Evolutionary conservation across 2,888 invertebrate species (phyloP), one percentile per base, ranked within the genome.

Genomic region (Pseudeuparius sepicola): DNA sequence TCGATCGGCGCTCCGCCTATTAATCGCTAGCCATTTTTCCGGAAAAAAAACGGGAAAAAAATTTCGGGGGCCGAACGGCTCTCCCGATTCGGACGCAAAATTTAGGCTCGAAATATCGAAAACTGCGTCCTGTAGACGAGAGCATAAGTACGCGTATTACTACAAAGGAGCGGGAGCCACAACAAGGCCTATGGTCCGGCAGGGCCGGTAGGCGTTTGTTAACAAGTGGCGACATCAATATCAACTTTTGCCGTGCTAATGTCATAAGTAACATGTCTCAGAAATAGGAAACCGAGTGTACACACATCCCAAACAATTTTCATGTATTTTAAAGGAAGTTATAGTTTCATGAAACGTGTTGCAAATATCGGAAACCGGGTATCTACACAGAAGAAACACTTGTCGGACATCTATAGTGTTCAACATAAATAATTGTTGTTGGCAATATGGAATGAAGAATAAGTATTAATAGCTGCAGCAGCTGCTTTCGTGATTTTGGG

Each of bases 221-320:
- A 20, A n/a, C 20, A 20, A 20, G 20, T 20, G 20, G 20, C 20
- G 20, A 20, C 20, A n/a, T n/a, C n/a, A 20, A 20, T 20, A n/a
- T 20, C 20, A 20, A 20, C 20, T 20, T 20, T 20, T 20, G 20
- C n/a, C 20, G n/a, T 7, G n/a, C 20, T 20, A 20, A 7, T 20
- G 20, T 20, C 20, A 20, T 20, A 20, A 20, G 20, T 7, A 20
- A 20, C 20, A 20, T 20, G 20, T 20, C 20, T 6, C 20, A 20
- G 20, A 20, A 20, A 20, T 20, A 20, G 20, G 20, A 20, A 20
- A 20, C n/a, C 20, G 20, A 7, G 20, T 20, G 7, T 20, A 20
- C 20, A 20, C 20, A 20, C n/a, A 20, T n/a, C 6, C 20, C 7
- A 20, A 20, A 20, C 20, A 20, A 20, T 20, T 20, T 20, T 20